phyloP scores from a whole-genome alignment of 2,113 vertebrate species.

The Panthera uncia region DNA sequence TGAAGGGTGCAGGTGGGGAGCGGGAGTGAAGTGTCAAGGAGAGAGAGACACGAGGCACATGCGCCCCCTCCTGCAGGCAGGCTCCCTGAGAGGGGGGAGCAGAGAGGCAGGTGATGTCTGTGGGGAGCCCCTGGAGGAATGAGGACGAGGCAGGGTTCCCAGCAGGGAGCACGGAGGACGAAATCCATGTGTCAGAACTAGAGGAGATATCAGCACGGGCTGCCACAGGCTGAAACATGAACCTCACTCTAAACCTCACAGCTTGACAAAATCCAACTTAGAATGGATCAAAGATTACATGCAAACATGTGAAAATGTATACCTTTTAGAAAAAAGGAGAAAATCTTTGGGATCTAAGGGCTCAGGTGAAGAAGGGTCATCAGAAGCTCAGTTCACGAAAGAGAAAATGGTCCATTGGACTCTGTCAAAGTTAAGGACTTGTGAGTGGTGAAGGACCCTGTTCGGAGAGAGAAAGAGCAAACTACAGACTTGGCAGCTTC shows the following conservation, averaged over 20 bases:
- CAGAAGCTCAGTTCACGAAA: not conserved
- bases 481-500: rapidly evolving
- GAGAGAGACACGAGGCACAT: too few relatives aligned
- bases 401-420: not conserved
- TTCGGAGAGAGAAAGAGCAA: not conserved
- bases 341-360: not conserved
- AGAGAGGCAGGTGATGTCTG: too few relatives aligned
- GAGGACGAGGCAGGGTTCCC: too few relatives aligned
- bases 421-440: not conserved
- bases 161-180: rapidly evolving
- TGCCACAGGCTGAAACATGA: not conserved
- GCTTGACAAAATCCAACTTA: not conserved
- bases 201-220: not conserved
- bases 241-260: not conserved
- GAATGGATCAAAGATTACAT: not conserved
- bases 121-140: too few relatives aligned
- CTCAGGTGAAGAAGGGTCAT: not conserved
- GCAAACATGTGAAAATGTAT: not conserved
- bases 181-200: too few relatives aligned
- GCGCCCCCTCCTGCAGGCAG: too few relatives aligned
- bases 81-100: too few relatives aligned
- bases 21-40: too few relatives aligned
- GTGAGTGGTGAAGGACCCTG: not conserved
- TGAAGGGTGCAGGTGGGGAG: too few relatives aligned
- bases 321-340: not conserved